Evolutionary conservation across 2,797 vertebrate species (phyloP).

Genomic region (Pseudotriccus pelzelni): DNA sequence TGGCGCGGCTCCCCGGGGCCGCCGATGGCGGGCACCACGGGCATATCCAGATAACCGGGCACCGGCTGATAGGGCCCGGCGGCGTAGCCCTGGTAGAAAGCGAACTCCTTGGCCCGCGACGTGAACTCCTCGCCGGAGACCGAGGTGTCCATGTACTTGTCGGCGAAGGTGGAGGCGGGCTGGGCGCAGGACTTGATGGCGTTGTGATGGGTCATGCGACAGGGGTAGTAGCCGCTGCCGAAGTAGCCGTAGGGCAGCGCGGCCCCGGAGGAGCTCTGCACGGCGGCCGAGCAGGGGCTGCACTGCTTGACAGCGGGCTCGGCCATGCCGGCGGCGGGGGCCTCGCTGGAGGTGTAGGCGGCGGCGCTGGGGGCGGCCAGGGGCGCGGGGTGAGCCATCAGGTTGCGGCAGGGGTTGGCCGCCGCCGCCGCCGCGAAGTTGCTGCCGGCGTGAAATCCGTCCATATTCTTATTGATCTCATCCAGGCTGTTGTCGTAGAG

Average conservation of each 20-base stretch:
- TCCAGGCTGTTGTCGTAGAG: conserved; percentile 94
- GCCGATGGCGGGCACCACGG: conserved; percentile 89
- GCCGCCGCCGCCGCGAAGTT: conserved; percentile 87
- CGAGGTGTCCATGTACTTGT: conserved; percentile 94
- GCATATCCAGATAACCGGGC: conserved; percentile 93
- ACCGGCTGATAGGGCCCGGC: conserved; percentile 92
- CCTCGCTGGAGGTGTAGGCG: conserved; percentile 88
- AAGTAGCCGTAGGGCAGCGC: conserved; percentile 98
- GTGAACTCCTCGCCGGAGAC: conserved; percentile 93
- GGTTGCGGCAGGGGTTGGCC: conserved; percentile 93
- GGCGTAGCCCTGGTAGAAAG: conserved; percentile 96
- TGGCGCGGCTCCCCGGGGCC: conserved; percentile 90
- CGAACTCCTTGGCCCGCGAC: conserved; percentile 93
- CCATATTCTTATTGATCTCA: conserved; percentile 98
- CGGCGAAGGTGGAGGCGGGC: conserved; percentile 87
- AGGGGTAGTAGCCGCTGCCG: conserved; percentile 94
- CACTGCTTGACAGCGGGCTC: conserved; percentile 94
- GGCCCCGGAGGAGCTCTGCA: conserved; percentile 90
- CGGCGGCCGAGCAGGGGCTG: conserved; percentile 92
- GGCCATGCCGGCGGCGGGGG: conserved; percentile 85
- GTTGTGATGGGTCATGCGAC: conserved; percentile 91
- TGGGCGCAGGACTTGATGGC: conserved; percentile 92
- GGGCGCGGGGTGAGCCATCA: conserved; percentile 93
- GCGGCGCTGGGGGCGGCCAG: conserved; percentile 85
- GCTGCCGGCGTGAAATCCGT: conserved; percentile 82